Evolutionary conservation across 2,888 invertebrate species (phyloP), one percentile per base, ranked within the genome.

Genomic region (Germaria angustata): DNA sequence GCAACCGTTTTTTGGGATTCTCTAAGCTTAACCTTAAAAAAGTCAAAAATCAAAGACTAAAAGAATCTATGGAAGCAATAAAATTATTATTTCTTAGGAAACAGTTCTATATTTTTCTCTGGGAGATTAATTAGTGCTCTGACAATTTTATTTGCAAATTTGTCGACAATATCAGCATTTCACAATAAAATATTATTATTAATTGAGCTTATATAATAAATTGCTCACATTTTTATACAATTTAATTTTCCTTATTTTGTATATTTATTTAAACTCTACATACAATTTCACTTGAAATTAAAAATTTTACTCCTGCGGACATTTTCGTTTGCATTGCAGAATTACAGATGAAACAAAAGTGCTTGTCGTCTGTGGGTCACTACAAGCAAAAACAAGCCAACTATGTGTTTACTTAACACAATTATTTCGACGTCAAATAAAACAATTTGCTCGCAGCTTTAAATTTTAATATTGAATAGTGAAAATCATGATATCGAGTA

Each of bases 401-500:
- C 55, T 24, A 44, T 55, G 55, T 41, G 39, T 55, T 69, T n/a
- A n/a, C n/a, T n/a, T 55, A 55, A 69, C 39, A 69, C 41, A 55
- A 69, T 69, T 15, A 55, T 69, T 69, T 69, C 32, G 55, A 44
- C 32, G 20, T 55, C 68, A 55, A 69, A 55, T 13, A 32, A 28
- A 69, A 69, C 53, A 69, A 55, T 55, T 61, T 55, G 55, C 20
- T 69, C 11, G 0, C 17, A 32, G 55, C 15, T 41, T 41, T 13
- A 15, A 41, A 41, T 61, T 24, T 61, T 24, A 41, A 57, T 55
- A 39, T n/a, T n/a, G 6, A 46, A 28, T 28, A 28, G 28, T 28
- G 28, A 28, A 5, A 28, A 28, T 28, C 3, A 36, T 36, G 36
- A 36, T 36, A 57, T 20, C 17, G 36, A 57, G 36, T 57, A 13